Conservation (phyloP, 1,140 invertebrate species). For the Brachystomella parvula region DNA sequence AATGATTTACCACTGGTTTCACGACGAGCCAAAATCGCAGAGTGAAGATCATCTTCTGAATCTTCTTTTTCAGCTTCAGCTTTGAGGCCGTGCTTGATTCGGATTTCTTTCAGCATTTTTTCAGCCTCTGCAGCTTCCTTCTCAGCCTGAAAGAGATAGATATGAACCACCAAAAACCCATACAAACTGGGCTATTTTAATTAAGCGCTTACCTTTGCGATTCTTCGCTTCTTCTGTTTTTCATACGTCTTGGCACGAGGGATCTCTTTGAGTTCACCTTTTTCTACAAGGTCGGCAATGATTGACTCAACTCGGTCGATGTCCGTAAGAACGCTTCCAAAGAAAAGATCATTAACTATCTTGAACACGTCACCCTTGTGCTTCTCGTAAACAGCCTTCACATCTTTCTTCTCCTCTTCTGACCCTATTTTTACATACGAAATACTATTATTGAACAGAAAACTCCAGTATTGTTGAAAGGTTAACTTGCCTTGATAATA, state of each 20-base stretch:
- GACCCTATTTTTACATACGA: too few species aligned
- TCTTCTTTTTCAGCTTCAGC: too few species aligned
- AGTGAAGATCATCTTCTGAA: slow-evolving; percentile 9
- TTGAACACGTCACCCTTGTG: slow-evolving; percentile 24
- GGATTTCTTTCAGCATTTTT: slow-evolving; percentile 12
- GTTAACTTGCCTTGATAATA: slow-evolving; percentile 16
- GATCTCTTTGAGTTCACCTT: slow-evolving; percentile 9
- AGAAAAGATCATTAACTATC: slow-evolving; percentile 30
- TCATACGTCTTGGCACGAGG: not conserved
- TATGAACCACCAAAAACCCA: not conserved
- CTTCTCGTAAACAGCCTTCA: slow-evolving; percentile 23
- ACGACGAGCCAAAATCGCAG: slow-evolving; percentile 20
- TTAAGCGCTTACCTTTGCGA: slow-evolving; percentile 9
- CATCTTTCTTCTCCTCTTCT: slow-evolving; percentile 27
- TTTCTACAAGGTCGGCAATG: slow-evolving; percentile 21
- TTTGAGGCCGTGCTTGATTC: not conserved
- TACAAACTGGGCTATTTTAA: not conserved
- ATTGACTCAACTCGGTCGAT: slow-evolving; percentile 17
- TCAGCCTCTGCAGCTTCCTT: slow-evolving; percentile 31
- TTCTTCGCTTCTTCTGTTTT: not conserved
- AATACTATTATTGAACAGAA: not conserved
- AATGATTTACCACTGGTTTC: slow-evolving; percentile 10
- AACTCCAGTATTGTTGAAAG: not conserved
- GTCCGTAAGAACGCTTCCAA: slow-evolving; percentile 23
- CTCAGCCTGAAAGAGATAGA: slow-evolving; percentile 18